Conservation (phyloP, 1,140 invertebrate species). For the Drosophila sechellia region DNA sequence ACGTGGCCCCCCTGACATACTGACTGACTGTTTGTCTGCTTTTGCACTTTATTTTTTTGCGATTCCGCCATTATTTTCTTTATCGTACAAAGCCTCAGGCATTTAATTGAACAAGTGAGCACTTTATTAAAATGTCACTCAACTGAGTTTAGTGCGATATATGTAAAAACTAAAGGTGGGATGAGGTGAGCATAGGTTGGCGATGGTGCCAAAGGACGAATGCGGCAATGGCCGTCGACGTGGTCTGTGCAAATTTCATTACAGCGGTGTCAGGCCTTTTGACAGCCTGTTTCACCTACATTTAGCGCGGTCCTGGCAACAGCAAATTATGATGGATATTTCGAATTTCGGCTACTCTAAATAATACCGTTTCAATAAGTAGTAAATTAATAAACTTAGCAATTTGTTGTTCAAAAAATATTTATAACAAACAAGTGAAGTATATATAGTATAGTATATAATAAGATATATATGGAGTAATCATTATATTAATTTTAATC, state of each 20-base stretch:
- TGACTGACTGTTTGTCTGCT: slow-evolving; percentile 38
- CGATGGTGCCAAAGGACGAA: slow-evolving; percentile 4
- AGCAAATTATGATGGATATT: not conserved
- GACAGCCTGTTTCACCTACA: slow-evolving; percentile 76
- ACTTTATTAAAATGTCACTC: slow-evolving; percentile 83
- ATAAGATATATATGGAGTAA: too few relatives aligned
- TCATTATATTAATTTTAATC: too few relatives aligned
- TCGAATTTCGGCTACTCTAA: not conserved
- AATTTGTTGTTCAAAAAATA: too few relatives aligned
- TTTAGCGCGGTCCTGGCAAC: slow-evolving; percentile 43
- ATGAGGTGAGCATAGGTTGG: not conserved
- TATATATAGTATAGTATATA: too few relatives aligned
- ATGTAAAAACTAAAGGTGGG: slow-evolving; percentile 1
- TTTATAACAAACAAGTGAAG: too few relatives aligned
- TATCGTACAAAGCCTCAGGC: slow-evolving; percentile 27
- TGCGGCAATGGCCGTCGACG: slow-evolving; percentile 35
- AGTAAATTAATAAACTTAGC: too few relatives aligned
- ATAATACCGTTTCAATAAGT: too few relatives aligned
- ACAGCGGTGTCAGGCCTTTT: slow-evolving; percentile 72
- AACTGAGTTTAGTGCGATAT: slow-evolving; percentile 57
- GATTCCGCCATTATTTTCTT: slow-evolving; percentile 11
- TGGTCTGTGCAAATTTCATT: slow-evolving; percentile 77
- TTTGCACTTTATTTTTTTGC: slow-evolving; percentile 61
- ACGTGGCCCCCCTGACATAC: slow-evolving; percentile 24
- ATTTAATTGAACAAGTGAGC: slow-evolving; percentile 82